A percentile compares a stretch with the other conserved stretches of the same genome.
Conservation (phyloP, 1,140 invertebrate species). For the Drosophila saltans region DNA sequence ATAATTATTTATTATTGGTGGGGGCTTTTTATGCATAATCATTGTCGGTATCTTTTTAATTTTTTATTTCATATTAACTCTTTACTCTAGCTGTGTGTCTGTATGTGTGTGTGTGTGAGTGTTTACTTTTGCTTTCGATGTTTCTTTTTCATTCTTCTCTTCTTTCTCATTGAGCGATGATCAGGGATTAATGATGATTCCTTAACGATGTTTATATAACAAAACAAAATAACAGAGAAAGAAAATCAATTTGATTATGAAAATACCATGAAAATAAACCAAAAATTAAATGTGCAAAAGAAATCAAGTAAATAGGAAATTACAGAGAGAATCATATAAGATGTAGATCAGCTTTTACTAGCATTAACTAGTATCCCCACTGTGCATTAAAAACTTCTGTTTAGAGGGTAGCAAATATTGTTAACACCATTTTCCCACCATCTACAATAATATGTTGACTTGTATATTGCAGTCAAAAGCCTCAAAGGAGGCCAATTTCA, state of each 20-base stretch:
- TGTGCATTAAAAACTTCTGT: too few relatives aligned
- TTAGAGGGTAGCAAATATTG: too few relatives aligned
- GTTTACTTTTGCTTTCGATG: constrained; percentile 59
- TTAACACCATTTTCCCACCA: too few relatives aligned
- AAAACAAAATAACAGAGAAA: not conserved
- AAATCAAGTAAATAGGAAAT: not conserved
- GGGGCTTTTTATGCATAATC: constrained; percentile 50
- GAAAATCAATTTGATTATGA: constrained; percentile 8
- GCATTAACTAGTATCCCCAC: too few relatives aligned
- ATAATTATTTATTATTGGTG: constrained; percentile 47
- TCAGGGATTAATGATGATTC: constrained; percentile 40
- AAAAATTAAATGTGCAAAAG: constrained; percentile 2
- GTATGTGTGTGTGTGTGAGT: constrained; percentile 1
- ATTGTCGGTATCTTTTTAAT: constrained; percentile 69
- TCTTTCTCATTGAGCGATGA: constrained; percentile 6
- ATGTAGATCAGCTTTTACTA: not conserved
- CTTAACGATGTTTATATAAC: constrained; percentile 53
- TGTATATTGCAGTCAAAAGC: constrained; percentile 11
- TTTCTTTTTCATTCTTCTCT: constrained; percentile 46
- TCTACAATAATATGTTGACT: too few relatives aligned
- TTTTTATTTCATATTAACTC: constrained; percentile 33
- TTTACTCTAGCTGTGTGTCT: constrained; percentile 4
- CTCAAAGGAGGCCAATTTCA: constrained; percentile 34
- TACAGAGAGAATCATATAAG: not conserved
- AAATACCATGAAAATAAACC: not conserved